Evolutionary conservation across 1,140 invertebrate species (phyloP).

Genomic region (Drosophila sp.): DNA sequence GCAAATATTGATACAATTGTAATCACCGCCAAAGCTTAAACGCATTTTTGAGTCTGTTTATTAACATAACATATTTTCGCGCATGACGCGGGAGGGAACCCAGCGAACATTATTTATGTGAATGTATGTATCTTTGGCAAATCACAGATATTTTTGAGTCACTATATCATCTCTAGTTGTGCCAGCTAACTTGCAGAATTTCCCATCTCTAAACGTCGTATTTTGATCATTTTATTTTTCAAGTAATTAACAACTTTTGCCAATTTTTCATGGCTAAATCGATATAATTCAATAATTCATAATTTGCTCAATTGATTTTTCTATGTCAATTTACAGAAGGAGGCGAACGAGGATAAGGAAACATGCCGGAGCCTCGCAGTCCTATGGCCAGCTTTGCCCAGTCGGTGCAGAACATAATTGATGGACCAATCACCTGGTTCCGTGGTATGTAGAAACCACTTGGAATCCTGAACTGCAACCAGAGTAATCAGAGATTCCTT

Average conservation of each 20-base stretch:
- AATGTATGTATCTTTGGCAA: too few species aligned
- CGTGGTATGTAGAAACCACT: conserved; percentile 84
- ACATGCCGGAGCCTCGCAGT: conserved; percentile 80
- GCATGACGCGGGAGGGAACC: too few species aligned
- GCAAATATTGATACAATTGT: too few species aligned
- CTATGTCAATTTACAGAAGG: conserved; percentile 24
- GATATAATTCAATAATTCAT: neutral
- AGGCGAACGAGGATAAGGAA: conserved; percentile 26
- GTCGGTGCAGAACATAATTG: conserved; percentile 84
- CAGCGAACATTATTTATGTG: too few species aligned
- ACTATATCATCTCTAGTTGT: too few species aligned
- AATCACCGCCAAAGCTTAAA: too few species aligned
- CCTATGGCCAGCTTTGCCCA: conserved; percentile 84
- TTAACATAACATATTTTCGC: too few species aligned
- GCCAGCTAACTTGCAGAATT: neutral
- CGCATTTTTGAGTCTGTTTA: too few species aligned
- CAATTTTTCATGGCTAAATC: neutral
- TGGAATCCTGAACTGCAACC: neutral
- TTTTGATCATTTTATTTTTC: conserved; percentile 16
- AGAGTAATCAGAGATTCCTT: neutral
- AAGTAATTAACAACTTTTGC: conserved; percentile 29
- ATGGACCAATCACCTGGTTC: conserved; percentile 87
- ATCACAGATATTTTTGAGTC: too few species aligned
- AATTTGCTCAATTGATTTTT: neutral
- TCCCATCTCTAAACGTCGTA: neutral